These are phyloP conservation scores for Drosophila sturtevanti DNA, from an alignment of 1,140 invertebrate species.

Conservation along the genomic window DNA sequence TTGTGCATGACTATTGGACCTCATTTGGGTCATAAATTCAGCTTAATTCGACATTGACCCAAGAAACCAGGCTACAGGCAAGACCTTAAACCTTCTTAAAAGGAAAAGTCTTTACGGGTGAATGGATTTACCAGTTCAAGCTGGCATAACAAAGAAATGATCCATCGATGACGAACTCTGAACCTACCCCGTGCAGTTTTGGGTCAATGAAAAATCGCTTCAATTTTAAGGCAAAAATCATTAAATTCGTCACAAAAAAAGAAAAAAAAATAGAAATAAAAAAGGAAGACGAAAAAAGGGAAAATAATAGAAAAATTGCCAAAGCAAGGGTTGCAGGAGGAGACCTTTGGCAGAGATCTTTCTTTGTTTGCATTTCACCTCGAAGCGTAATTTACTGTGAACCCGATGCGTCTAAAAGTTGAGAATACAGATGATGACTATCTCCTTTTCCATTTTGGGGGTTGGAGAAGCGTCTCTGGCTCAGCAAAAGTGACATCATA, in stretches of 20 bases:
- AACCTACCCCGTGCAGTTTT: constrained; percentile 57
- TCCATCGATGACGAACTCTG: constrained; percentile 61
- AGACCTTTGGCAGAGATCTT: constrained; percentile 44
- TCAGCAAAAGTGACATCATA: constrained; percentile 74
- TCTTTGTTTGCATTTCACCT: constrained; percentile 80
- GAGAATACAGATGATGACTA: constrained; percentile 33
- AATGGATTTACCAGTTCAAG: constrained; percentile 70
- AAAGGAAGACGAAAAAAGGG: constrained; percentile 34
- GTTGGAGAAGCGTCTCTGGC: constrained; percentile 38
- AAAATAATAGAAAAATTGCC: constrained; percentile 43
- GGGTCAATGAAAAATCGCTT: constrained; percentile 80
- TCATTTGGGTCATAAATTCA: constrained; percentile 62
- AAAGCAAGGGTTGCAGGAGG: constrained; percentile 62
- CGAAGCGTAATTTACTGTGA: constrained; percentile 79
- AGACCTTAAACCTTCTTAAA: constrained; percentile 39
- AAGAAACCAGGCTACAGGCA: constrained; percentile 47
- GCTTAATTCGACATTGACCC: constrained; percentile 70
- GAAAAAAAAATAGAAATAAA: neutral
- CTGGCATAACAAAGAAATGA: constrained; percentile 64
- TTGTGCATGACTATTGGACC: constrained; percentile 72
- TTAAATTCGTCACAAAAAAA: constrained; percentile 76
- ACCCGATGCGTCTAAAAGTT: constrained; percentile 51
- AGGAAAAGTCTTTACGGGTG: constrained; percentile 55
- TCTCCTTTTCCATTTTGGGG: constrained; percentile 13
- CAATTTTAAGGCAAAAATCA: constrained; percentile 77